These are phyloP conservation scores for Sinopyrophorus schimmeli DNA, from an alignment of 2,888 invertebrate species.

Conservation along the genomic window DNA sequence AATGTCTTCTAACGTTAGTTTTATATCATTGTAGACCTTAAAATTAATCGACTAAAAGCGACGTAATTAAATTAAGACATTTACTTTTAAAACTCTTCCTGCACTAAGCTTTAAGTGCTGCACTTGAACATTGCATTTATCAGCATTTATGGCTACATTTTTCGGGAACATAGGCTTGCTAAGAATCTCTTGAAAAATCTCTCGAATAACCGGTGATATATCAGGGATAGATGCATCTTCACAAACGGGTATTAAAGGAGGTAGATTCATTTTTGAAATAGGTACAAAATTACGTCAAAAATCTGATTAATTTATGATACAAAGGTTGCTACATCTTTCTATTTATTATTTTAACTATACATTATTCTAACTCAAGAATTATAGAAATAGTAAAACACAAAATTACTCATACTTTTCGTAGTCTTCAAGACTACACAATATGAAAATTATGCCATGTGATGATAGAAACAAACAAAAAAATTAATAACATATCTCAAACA, in stretches of 20 bases:
- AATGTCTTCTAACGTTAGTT: conserved; percentile 35
- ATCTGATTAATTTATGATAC: no score
- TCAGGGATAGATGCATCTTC: conserved; percentile 40
- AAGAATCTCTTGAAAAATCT: conserved; percentile 46
- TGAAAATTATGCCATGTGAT: no score
- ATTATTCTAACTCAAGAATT: no score
- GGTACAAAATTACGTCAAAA: no score
- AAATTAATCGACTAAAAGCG: conserved; percentile 1
- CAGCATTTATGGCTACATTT: conserved; percentile 44
- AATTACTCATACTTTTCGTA: no score
- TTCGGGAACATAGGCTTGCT: conserved; percentile 36
- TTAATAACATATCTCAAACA: no score
- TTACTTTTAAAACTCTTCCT: conserved; percentile 13
- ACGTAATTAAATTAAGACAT: conserved; percentile 1
- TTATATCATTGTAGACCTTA: conserved; percentile 33
- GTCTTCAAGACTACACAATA: no score
- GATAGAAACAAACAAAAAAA: no score
- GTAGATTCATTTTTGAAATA: conserved; percentile 42
- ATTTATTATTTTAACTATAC: no score
- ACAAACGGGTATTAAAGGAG: conserved; percentile 44
- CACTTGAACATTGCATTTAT: conserved; percentile 37
- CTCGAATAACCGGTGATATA: conserved; percentile 42
- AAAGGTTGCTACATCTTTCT: no score
- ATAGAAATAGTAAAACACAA: no score
- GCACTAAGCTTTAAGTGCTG: conserved; percentile 3